A percentile compares a stretch with the other conserved stretches of the same genome.
phyloP scores from a whole-genome alignment of 2,113 vertebrate genomes.

The Dissostichus mawsoni region DNA sequence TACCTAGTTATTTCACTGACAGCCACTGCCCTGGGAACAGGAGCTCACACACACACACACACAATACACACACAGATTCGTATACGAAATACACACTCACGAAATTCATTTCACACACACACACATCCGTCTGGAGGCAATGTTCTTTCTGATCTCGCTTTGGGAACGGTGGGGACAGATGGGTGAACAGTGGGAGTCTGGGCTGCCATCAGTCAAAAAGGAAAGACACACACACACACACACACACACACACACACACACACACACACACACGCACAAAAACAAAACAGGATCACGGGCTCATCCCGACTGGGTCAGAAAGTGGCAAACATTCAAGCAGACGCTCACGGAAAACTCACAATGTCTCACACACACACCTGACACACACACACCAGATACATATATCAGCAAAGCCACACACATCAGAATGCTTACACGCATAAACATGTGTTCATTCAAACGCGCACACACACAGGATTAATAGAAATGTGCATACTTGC shows the following conservation, averaged over 20 bases:
- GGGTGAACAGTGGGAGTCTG: slow-evolving; percentile 81
- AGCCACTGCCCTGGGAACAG: slow-evolving; percentile 69
- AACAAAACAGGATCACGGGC: slow-evolving; percentile 53
- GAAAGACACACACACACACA: slow-evolving; percentile 44
- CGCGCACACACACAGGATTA: slow-evolving; percentile 34
- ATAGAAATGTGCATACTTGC: slow-evolving; percentile 41
- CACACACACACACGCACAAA: slow-evolving; percentile 1
- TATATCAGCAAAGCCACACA: slow-evolving; percentile 34
- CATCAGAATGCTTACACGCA: slow-evolving; percentile 43
- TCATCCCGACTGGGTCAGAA: slow-evolving; percentile 52
- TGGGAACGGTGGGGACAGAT: slow-evolving; percentile 78
- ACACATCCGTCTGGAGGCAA: slow-evolving; percentile 56
- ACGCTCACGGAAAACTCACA: slow-evolving; percentile 40
- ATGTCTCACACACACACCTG: background rate
- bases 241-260: slow-evolving; percentile 12
- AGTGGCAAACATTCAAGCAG: slow-evolving; percentile 60
- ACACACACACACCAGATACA: background rate
- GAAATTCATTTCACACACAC: slow-evolving; percentile 40
- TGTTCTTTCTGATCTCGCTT: slow-evolving; percentile 76
- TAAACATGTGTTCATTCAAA: slow-evolving; percentile 35
- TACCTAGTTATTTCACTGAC: slow-evolving; percentile 77
- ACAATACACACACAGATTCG: slow-evolving; percentile 51
- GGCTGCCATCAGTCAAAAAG: slow-evolving; percentile 59
- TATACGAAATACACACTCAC: slow-evolving; percentile 42
- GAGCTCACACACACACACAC: slow-evolving; percentile 60